Conservation (phyloP, 2,113 vertebrate genomes). For the Rynchops niger region DNA sequence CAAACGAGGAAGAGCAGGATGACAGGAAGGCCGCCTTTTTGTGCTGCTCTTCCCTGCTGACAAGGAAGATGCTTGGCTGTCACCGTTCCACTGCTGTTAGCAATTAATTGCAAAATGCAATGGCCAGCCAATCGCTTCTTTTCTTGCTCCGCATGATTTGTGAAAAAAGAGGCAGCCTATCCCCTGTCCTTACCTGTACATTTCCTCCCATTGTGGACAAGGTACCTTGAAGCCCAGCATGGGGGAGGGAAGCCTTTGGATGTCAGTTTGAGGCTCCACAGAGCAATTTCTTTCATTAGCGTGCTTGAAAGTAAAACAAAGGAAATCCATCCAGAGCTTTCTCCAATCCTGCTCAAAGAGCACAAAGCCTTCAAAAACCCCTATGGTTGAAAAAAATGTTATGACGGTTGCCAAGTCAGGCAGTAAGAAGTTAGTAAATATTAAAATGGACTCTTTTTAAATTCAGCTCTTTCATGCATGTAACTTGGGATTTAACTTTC, state of each 20-base stretch:
- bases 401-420: constrained; percentile 28
- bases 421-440: constrained; percentile 51
- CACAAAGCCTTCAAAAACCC: constrained; percentile 25
- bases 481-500: constrained; percentile 40
- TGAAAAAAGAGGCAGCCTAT: neutral
- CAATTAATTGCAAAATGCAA: neutral
- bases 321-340: constrained; percentile 29
- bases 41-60: neutral
- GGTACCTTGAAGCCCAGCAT: neutral
- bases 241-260: neutral
- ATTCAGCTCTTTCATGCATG: neutral
- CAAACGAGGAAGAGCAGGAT: neutral
- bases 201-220: neutral
- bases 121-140: neutral
- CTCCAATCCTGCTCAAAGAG: constrained; percentile 2
- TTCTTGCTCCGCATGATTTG: neutral
- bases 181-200: neutral
- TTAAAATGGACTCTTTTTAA: constrained; percentile 41
- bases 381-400: constrained; percentile 12
- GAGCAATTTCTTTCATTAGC: constrained; percentile 2
- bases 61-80: neutral
- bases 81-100: rapidly evolving
- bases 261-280: neutral
- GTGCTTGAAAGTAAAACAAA: constrained; percentile 43
- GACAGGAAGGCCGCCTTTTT: neutral